These are phyloP conservation scores for Phrynosoma platyrhinos DNA, from an alignment of 2,113 vertebrate species.

Conservation along the genomic window DNA sequence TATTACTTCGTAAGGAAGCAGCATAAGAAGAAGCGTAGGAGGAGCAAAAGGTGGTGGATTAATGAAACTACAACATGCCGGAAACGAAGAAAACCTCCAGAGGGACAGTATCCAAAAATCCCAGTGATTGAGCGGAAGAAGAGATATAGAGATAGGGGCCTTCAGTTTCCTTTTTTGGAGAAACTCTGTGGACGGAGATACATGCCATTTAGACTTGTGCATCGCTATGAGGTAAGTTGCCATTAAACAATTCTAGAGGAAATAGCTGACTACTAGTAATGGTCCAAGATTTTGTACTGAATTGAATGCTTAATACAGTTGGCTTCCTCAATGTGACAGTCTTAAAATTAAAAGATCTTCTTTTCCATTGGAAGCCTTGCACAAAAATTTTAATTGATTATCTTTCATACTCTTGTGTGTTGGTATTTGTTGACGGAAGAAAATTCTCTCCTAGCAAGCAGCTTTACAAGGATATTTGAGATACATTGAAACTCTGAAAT, in stretches of 20 bases:
- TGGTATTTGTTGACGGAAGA: neutral
- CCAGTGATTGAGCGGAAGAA: constrained; percentile 46
- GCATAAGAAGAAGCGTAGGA: constrained; percentile 33
- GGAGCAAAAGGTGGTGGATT: neutral
- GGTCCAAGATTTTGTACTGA: neutral
- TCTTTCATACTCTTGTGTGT: neutral
- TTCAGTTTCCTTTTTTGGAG: constrained; percentile 72
- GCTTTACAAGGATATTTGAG: constrained; percentile 78
- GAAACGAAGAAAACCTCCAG: neutral
- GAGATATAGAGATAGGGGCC: constrained; percentile 56
- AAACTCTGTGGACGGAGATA: constrained; percentile 69
- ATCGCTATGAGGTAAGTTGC: constrained; percentile 76
- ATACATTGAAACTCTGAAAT: constrained; percentile 78
- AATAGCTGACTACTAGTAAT: neutral
- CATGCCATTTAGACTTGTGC: constrained; percentile 75
- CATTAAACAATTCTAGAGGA: neutral
- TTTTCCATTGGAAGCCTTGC: too few relatives aligned
- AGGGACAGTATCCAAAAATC: constrained; percentile 22
- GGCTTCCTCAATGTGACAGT: neutral
- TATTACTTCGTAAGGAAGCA: constrained; percentile 62
- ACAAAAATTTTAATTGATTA: neutral
- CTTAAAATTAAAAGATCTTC: neutral
- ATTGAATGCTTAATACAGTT: neutral
- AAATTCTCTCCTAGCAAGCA: constrained; percentile 65
- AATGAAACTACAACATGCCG: constrained; percentile 5